Evolutionary conservation across 2,888 invertebrate species (phyloP).

Genomic region (Bellardia bayeri): DNA sequence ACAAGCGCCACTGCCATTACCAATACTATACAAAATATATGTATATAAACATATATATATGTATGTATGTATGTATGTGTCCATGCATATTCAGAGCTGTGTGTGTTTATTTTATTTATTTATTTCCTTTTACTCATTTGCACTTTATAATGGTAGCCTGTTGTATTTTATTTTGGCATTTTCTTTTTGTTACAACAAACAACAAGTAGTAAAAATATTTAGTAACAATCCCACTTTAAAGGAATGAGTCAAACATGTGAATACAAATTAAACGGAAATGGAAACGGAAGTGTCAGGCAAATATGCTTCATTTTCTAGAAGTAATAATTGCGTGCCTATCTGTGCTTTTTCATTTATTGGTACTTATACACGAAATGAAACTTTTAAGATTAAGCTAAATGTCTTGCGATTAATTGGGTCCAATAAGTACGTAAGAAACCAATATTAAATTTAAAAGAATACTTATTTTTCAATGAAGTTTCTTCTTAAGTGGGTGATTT

Average conservation of each 20-base stretch:
- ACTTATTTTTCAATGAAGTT: too few species aligned
- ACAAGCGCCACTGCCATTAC: constrained; percentile 64
- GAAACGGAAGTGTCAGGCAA: constrained; percentile 72
- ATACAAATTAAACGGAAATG: constrained; percentile 71
- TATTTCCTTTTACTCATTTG: constrained; percentile 37
- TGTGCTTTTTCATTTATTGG: constrained; percentile 7
- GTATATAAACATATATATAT: too few species aligned
- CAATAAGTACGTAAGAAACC: too few species aligned
- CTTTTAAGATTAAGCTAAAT: not conserved
- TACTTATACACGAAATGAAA: not conserved
- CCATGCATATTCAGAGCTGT: not conserved
- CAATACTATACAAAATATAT: constrained; percentile 40
- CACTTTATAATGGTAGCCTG: constrained; percentile 16
- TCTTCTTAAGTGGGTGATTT: too few species aligned
- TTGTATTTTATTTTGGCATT: constrained; percentile 38
- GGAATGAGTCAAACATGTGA: constrained; percentile 50
- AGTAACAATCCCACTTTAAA: not conserved
- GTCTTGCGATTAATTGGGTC: not conserved
- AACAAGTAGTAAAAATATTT: constrained; percentile 47
- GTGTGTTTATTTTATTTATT: constrained; percentile 12
- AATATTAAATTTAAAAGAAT: not conserved
- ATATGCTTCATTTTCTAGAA: constrained; percentile 49
- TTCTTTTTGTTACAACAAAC: constrained; percentile 11
- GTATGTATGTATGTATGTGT: too few species aligned
- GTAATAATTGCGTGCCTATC: constrained; percentile 70